Evolutionary conservation across 2,113 vertebrate species (phyloP), one percentile per base, ranked within the genome.

Genomic region (Pagrus major): DNA sequence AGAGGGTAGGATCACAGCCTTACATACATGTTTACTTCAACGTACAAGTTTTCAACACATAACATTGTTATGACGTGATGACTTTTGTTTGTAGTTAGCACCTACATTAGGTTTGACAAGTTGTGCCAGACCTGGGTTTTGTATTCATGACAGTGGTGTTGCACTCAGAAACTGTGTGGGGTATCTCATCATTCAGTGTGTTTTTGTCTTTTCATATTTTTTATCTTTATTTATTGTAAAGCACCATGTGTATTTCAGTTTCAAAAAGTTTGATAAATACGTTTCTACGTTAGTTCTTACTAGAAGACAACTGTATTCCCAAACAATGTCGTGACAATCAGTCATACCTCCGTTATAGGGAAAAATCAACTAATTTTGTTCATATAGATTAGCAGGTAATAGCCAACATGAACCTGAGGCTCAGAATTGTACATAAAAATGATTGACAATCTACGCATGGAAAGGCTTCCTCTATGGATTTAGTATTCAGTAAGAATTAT

Each of bases 401-500:
- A 46, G 11, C 14, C 20, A 11, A 21, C 25, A 18, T 37, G 11
- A 55, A 35, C 2, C 11, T 1, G 2, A n/a, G 9, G 27, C 11
- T 55, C 16, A 31, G 23, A 68, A 42, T 27, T 37, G 8, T 47
- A 8, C 14, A 21, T 51, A 41, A 42, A 10, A 59, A 51, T 71
- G 15, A 35, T 20, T 67, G 29, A 47, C 21, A 39, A 14, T 47
- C 39, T 44, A 60, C 47, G 16, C 47, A 49, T 71, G 16, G 27
- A 66, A 70, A 33, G 6, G 37, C 33, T 51, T 69, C 58, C 46
- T 83, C 21, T 33, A 27, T 68, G 37, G 37, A 41, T 66, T 39
- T 37, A 63, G 37, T 63, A 44, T 54, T n/a, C 55, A 41, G 8
- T 39, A 56, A 31, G 23, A 64, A 80, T 39, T 49, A 27, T 52